phyloP scores from a whole-genome alignment of 2,888 invertebrate genomes.

The Harpagoxenus sublaevis region DNA sequence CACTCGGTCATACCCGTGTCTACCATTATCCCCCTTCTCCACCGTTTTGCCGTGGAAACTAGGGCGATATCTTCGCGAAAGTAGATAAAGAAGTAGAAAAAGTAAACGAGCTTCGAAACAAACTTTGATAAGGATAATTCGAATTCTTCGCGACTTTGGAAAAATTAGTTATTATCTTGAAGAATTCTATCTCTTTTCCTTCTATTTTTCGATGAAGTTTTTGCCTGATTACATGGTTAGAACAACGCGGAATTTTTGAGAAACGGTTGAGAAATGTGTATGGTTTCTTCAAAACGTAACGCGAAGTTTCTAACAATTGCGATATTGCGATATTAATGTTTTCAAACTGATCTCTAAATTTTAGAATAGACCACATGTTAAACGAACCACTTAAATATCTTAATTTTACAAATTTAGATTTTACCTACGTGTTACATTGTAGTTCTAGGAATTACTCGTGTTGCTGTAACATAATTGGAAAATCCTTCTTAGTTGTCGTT shows the following conservation, averaged over 20 bases:
- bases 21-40: background rate
- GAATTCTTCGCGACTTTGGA: background rate
- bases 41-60: slow-evolving; percentile 26
- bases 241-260: background rate
- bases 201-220: background rate
- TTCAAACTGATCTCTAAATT: background rate
- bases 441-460: background rate
- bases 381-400: background rate
- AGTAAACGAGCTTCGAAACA: background rate
- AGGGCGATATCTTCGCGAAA: background rate
- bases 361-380: background rate
- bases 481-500: background rate
- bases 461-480: background rate
- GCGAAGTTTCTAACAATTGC: background rate
- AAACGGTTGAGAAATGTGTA: background rate
- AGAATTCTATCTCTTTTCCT: background rate
- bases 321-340: background rate
- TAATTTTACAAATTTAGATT: background rate
- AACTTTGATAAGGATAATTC: background rate
- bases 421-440: background rate
- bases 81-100: background rate
- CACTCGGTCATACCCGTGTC: slow-evolving; percentile 51
- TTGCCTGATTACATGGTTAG: background rate
- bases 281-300: background rate
- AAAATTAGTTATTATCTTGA: background rate